Evolutionary conservation across 2,113 vertebrate genomes (phyloP), one percentile per base, ranked within the genome.

Genomic region (Caloenas nicobarica): DNA sequence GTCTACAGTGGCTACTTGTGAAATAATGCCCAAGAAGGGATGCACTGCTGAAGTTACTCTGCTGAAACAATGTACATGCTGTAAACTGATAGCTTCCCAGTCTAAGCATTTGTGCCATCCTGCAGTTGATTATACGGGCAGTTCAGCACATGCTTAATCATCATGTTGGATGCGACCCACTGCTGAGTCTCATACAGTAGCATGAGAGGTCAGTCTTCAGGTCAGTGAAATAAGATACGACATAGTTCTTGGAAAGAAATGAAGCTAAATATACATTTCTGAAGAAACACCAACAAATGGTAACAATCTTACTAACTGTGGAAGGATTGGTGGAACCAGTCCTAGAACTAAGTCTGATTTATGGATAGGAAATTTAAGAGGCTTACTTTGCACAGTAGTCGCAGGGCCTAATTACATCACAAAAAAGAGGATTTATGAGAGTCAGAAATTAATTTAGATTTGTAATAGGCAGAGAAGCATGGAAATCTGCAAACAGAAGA

Each of bases 341-440:
- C 88, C 86, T 96, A 71, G 46, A 93, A 87, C 76, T 94, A 93
- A 91, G 69, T 51, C 89, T 95, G 86, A 93, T 88, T 95, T 95
- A 94, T 84, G 85, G 87, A 78, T 86, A 72, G 62, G 83, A 91
- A 96, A 81, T 95, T 94, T 87, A 97, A 95, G 78, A 94, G 60
- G 76, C 74, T 95, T 96, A 83, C 93, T 97, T 95, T 91, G 73
- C 73, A 36, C 69, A 72, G 68, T 91, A 97, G 82, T 92, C 64
- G 73, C 93, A 82, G 56, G 68, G 24, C 70, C 88, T 97, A 97
- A 97, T 97, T 96, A 84, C 38, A 90, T 93, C 13, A 76, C 61
- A 48, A 89, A 86, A 89, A 91, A 94, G 64, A 95, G 85, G 71
- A 95, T 91, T 95, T 95, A 88, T 82, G 69, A 94, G 44, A 80